Evolutionary conservation across 2,113 vertebrate species (phyloP), one percentile per base, ranked within the genome.

Genomic region (Semnopithecus entellus): DNA sequence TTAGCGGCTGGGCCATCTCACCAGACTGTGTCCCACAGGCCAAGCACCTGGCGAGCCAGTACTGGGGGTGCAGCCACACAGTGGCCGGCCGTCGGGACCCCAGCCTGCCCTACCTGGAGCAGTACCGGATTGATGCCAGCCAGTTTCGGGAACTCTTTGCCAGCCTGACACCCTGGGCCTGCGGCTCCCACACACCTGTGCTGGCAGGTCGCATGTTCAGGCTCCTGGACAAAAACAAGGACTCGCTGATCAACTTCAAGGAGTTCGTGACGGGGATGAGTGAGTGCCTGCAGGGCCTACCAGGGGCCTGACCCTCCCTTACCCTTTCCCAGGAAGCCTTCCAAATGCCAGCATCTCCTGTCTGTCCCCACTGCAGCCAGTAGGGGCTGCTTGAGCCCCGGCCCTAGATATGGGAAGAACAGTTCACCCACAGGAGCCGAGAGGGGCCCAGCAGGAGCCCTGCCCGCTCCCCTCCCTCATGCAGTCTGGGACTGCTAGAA

Each of bases 241-340:
- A 99, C 82, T 98, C 99, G 0, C 99, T 99, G 79, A 99, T 99
- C 98, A 99, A 99, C 98, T 99, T 99, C 98, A 99, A 99, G 98
- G 99, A 99, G 98, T 99, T 99, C 8, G 99, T 99, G 97, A 99
- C 99, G 0, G 99, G 99, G 38, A 99, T 99, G 95, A 99, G 99
- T 99, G 98, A 97, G 99, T 99, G 91, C 8, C 92, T 75, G 0
- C 8, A 5, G 23, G 40, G 25, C 40, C 72, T 32, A 17, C 43
- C 23, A 25, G 32, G 27, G 9, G 50, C 14, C 43, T 25, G 8
- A 20, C n/a, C 11, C 12, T 13, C 20, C 59, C 50, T 3, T 5
- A 0, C 30, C 14, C 50, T 52, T 88, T 52, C 32, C 38, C 2
- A 17, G 27, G 43, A 61, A 22, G 27, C 66, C 66, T 52, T 75